A percentile compares a stretch with the other conserved stretches of the same genome.
phyloP scores from a whole-genome alignment of 1,140 invertebrate genomes.

The Hypsibius dujardini region DNA sequence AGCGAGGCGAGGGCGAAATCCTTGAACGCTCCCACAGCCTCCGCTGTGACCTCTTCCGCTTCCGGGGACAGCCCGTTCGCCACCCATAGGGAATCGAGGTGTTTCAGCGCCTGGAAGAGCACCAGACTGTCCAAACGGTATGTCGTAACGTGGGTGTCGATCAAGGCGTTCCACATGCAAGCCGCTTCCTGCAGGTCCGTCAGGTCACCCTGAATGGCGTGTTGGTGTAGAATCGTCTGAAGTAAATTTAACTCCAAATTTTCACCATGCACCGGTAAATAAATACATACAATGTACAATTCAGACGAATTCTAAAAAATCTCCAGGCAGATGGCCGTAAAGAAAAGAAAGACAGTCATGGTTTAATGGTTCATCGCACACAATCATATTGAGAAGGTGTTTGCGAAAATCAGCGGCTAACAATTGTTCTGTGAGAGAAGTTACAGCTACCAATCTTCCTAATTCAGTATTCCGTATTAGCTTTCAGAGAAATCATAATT shows the following conservation, averaged over 20 bases:
- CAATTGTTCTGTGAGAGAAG: slow-evolving; percentile 25
- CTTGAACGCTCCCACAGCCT: neutral
- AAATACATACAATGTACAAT: no score
- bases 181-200: slow-evolving; percentile 66
- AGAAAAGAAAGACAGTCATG: no score
- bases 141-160: neutral
- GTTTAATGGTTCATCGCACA: no score
- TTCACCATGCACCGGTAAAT: no score
- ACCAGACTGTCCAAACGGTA: neutral
- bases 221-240: slow-evolving; percentile 73
- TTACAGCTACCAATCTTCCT: no score
- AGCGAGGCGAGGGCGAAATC: neutral
- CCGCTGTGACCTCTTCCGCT: slow-evolving; percentile 10
- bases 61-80: neutral
- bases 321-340: no score
- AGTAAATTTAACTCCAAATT: no score
- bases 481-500: no score
- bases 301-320: no score
- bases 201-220: slow-evolving; percentile 81
- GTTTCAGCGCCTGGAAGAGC: slow-evolving; percentile 7
- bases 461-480: no score
- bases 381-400: no score
- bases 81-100: slow-evolving; percentile 12
- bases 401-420: slow-evolving; percentile 24
- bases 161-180: slow-evolving; percentile 26